phyloP scores from a whole-genome alignment of 2,888 invertebrate genomes.

The Protonemura montana region DNA sequence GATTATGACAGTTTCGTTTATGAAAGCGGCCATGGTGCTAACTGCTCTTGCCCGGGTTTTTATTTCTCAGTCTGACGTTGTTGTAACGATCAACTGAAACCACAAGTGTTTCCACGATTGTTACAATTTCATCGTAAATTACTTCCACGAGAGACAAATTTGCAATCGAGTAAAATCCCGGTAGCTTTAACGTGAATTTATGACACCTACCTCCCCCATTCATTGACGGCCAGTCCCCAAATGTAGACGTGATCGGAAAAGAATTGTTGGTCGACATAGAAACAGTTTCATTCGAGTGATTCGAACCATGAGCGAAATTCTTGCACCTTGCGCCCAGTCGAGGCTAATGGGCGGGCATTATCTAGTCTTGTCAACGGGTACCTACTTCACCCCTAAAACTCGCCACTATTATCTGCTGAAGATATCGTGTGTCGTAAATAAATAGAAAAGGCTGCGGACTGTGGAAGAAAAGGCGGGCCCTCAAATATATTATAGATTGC shows the following conservation, averaged over 20 bases:
- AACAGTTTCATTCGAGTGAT: not conserved
- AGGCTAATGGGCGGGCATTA: not conserved
- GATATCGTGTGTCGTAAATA: constrained; percentile 12
- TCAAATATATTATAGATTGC: not conserved
- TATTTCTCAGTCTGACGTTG: not conserved
- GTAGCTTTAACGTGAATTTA: too few species aligned
- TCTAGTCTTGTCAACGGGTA: not conserved
- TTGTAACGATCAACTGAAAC: not conserved
- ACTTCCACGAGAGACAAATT: not conserved
- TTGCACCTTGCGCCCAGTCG: not conserved
- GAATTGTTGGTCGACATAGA: not conserved
- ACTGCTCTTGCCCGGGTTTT: not conserved
- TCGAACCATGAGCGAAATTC: not conserved
- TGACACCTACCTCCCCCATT: too few species aligned
- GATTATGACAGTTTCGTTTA: not conserved
- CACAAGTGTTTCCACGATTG: not conserved
- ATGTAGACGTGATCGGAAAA: not conserved
- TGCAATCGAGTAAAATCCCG: not conserved
- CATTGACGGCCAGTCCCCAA: not conserved
- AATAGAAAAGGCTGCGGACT: not conserved
- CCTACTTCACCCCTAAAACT: not conserved
- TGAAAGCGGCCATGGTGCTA: not conserved
- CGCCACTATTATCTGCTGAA: not conserved
- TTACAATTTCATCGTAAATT: not conserved
- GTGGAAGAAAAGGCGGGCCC: not conserved